These are phyloP conservation scores for Mandrillus leucophaeus DNA, from an alignment of 2,113 vertebrate genomes.

Conservation along the genomic window DNA sequence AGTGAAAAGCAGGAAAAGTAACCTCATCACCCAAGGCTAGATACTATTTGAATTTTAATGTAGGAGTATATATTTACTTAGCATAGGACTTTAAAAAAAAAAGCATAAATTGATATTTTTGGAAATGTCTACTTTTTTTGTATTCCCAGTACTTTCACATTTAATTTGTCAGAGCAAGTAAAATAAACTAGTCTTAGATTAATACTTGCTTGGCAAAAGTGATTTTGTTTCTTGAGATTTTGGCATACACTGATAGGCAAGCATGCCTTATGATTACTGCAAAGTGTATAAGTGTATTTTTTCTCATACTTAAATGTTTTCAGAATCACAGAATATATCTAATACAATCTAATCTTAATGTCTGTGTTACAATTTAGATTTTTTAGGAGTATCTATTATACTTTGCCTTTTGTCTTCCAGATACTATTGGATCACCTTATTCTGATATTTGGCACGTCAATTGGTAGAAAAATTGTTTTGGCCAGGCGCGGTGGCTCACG, in stretches of 20 bases:
- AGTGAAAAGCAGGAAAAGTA: not conserved
- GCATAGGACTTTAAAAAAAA: not conserved
- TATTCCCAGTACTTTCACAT: not conserved
- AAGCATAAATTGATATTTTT: not conserved
- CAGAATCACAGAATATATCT: not conserved
- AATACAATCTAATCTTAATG: not conserved
- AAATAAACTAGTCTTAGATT: conserved; percentile 15
- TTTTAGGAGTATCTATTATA: not conserved
- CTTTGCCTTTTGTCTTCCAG: not conserved
- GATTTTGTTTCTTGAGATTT: conserved; percentile 5
- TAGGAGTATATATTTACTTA: not conserved
- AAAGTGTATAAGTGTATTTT: not conserved
- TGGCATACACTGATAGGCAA: not conserved
- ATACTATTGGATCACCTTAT: not conserved
- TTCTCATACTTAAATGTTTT: conserved; percentile 7
- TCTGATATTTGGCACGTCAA: not conserved
- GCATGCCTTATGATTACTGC: not conserved
- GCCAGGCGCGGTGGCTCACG: no score
- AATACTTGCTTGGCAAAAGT: conserved; percentile 23
- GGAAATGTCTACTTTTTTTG: conserved; percentile 8
- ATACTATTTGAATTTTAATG: not conserved
- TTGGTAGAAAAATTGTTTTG: not conserved
- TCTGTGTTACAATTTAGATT: not conserved
- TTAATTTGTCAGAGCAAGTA: conserved; percentile 37
- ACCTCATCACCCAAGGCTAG: not conserved